These are phyloP conservation scores for Dryoscopus gambensis DNA, from an alignment of 2,113 vertebrate genomes.

Conservation along the genomic window DNA sequence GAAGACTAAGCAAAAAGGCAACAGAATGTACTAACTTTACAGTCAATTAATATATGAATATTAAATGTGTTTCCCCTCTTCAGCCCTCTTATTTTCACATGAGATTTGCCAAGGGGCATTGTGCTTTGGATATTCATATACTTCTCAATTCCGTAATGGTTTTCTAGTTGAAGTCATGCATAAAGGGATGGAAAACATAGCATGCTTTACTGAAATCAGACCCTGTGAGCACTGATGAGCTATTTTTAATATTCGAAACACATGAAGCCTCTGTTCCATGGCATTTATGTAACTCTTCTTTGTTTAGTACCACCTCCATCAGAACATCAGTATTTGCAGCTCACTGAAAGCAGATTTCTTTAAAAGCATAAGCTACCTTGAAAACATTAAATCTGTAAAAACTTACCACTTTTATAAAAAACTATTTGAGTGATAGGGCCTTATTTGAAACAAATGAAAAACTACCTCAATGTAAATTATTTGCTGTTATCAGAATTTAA, in stretches of 20 bases:
- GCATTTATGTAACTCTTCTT: slow-evolving; percentile 16
- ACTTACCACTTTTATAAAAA: neutral
- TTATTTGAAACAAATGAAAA: neutral
- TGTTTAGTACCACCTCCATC: slow-evolving; percentile 28
- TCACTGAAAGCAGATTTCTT: neutral
- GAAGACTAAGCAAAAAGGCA: neutral
- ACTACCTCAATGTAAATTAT: neutral
- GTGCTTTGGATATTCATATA: neutral
- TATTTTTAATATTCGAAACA: slow-evolving; percentile 33
- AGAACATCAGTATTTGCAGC: neutral
- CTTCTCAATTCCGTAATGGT: neutral
- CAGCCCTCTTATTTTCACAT: neutral
- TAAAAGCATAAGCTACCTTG: neutral
- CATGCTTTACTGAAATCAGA: neutral
- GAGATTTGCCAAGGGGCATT: neutral
- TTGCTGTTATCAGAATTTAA: neutral
- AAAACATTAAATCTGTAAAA: neutral
- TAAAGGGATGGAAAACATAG: neutral
- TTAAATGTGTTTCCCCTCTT: neutral
- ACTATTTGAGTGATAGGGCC: neutral
- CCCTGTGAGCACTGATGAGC: neutral
- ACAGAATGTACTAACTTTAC: neutral
- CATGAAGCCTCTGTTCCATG: neutral
- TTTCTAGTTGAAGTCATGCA: slow-evolving; percentile 11
- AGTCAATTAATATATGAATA: neutral